phyloP scores from a whole-genome alignment of 2,113 vertebrate species.

The Tretioscincus oriximinensis region DNA sequence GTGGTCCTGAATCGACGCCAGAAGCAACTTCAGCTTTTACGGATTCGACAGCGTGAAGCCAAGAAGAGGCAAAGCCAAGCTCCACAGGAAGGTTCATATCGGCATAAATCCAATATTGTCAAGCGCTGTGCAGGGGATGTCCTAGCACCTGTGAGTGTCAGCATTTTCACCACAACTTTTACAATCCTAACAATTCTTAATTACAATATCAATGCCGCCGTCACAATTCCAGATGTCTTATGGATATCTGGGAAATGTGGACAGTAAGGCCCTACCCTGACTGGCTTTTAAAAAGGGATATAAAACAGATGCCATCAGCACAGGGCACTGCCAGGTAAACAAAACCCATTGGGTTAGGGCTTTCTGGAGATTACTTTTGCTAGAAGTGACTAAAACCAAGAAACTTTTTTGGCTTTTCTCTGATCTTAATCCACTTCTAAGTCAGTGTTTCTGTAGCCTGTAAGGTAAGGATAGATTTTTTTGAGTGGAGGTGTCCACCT shows the following conservation, averaged over 20 bases:
- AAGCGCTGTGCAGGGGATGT: slow-evolving; percentile 84
- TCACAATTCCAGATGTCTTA: background rate
- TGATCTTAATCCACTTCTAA: no score
- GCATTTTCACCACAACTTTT: background rate
- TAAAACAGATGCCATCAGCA: no score
- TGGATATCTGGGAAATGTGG: background rate
- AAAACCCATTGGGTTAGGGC: no score
- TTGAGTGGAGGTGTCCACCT: no score
- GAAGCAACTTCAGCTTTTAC: slow-evolving; percentile 85
- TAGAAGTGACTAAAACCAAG: no score
- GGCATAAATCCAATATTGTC: slow-evolving; percentile 75
- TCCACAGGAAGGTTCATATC: slow-evolving; percentile 79
- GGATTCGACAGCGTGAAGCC: slow-evolving; percentile 82
- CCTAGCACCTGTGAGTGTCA: slow-evolving; percentile 83
- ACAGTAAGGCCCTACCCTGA: background rate
- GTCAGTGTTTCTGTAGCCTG: no score
- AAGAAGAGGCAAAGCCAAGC: slow-evolving; percentile 78
- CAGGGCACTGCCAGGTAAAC: no score
- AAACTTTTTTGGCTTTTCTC: no score
- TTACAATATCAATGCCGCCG: background rate
- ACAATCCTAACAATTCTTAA: no score
- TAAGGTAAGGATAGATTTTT: no score
- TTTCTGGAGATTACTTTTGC: no score
- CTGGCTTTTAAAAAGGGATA: no score
- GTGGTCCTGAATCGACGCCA: slow-evolving; percentile 80